A percentile compares a stretch with the other conserved stretches of the same genome.
phyloP scores from a whole-genome alignment of 2,797 vertebrate species.

The Neostethus bicornis region DNA sequence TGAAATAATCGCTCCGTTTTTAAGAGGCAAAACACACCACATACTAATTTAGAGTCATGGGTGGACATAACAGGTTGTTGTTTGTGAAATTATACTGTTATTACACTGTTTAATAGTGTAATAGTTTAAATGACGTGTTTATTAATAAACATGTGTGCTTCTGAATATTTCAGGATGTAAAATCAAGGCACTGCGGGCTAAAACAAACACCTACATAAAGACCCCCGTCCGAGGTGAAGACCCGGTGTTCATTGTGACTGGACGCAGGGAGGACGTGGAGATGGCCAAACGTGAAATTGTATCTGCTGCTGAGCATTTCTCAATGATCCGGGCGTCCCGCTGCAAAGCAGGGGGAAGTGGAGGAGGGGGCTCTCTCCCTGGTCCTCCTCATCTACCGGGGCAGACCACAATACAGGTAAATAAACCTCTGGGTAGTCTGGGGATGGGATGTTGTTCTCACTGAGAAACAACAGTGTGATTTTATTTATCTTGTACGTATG shows the following conservation, averaged over 20 bases:
- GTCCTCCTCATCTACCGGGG: conserved; percentile 91
- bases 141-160: conserved; percentile 14
- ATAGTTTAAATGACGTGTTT: no score
- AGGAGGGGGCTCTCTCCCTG: conserved; percentile 78
- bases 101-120: no score
- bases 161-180: conserved; percentile 86
- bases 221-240: conserved; percentile 96
- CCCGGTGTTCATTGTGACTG: conserved; percentile 94
- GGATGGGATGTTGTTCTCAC: background rate
- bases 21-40: no score
- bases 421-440: background rate
- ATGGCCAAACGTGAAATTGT: conserved; percentile 98
- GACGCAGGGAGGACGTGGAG: conserved; percentile 94
- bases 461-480: background rate
- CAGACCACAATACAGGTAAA: conserved; percentile 97
- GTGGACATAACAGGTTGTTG: no score
- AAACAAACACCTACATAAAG: conserved; percentile 99
- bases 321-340: conserved; percentile 93
- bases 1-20: no score
- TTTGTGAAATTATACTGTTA: no score
- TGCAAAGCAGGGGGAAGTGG: conserved; percentile 85
- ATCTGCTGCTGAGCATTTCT: conserved; percentile 95
- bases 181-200: conserved; percentile 95
- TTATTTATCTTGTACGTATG: no score
- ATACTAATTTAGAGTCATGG: no score